Conservation (phyloP, 2,888 invertebrate species). For the Neoaliturus tenellus region DNA sequence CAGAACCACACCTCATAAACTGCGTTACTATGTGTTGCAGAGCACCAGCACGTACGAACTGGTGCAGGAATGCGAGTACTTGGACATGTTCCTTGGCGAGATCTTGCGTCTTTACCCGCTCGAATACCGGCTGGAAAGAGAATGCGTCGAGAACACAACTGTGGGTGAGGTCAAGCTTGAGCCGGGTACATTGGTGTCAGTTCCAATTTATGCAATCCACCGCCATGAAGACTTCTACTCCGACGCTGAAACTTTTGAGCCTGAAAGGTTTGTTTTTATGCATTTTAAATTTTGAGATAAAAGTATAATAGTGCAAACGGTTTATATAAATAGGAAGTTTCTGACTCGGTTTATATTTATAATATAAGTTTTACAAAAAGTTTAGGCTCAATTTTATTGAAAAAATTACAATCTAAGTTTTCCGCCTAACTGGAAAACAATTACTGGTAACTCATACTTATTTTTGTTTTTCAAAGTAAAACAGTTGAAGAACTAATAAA, state of each 20-base stretch:
- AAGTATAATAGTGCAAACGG: too few relatives aligned
- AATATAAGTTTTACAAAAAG: too few relatives aligned
- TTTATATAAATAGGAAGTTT: too few relatives aligned
- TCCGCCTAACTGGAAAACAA: too few relatives aligned
- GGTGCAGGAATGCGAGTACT: conserved; percentile 61
- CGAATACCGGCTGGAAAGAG: conserved; percentile 62
- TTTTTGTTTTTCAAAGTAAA: too few relatives aligned
- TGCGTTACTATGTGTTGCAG: conserved; percentile 59
- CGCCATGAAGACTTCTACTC: conserved; percentile 60
- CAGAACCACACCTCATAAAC: too few relatives aligned
- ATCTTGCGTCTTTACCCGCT: conserved; percentile 61
- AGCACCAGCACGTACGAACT: conserved; percentile 58
- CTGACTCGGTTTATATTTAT: too few relatives aligned
- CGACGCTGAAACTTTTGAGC: conserved; percentile 63
- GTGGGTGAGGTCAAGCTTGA: conserved; percentile 60
- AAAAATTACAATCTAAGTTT: too few relatives aligned
- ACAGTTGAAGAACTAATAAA: too few relatives aligned
- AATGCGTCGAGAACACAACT: conserved; percentile 56
- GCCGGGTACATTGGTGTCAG: conserved; percentile 59
- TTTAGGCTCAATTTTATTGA: too few relatives aligned
- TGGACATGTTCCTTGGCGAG: conserved; percentile 63
- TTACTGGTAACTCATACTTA: too few relatives aligned
- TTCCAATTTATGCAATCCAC: conserved; percentile 63
- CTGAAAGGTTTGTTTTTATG: conserved; percentile 59
- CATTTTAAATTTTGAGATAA: too few relatives aligned